These are phyloP conservation scores for Corvus cornix DNA, from an alignment of 2,113 vertebrate genomes.

Conservation along the genomic window DNA sequence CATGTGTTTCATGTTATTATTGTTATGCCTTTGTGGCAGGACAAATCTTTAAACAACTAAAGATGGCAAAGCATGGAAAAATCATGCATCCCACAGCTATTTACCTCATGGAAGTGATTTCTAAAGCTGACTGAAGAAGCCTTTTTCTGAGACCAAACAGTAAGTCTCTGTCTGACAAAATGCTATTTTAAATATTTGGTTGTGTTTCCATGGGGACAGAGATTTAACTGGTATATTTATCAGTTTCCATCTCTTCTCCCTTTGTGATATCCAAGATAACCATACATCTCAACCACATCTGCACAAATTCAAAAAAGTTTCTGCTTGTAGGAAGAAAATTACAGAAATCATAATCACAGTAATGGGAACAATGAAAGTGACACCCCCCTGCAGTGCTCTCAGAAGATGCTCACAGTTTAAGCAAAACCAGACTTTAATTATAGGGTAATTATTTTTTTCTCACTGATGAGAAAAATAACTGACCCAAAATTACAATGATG, in stretches of 20 bases:
- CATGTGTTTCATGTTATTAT: background rate
- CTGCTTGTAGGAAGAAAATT: background rate
- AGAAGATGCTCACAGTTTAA: background rate
- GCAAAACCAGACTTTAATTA: background rate
- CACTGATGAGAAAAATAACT: background rate
- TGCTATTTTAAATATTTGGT: conserved; percentile 44
- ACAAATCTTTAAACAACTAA: conserved; percentile 7
- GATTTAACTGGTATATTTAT: conserved; percentile 18
- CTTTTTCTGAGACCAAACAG: conserved; percentile 20
- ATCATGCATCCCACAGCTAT: background rate
- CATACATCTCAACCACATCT: background rate
- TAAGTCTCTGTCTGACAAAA: conserved; percentile 12
- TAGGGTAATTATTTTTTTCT: background rate
- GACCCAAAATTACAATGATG: background rate
- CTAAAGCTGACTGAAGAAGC: background rate
- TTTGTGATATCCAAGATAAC: background rate
- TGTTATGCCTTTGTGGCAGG: background rate
- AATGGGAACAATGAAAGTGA: background rate
- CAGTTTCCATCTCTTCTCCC: background rate
- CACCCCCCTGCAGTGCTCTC: background rate
- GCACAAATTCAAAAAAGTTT: background rate
- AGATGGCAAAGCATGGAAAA: background rate
- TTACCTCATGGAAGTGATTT: conserved; percentile 12
- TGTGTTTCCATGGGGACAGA: conserved; percentile 27
- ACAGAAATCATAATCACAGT: background rate